Evolutionary conservation across 2,888 invertebrate genomes (phyloP), one percentile per base, ranked within the genome.

Genomic region (Sphaerophoria taeniata): DNA sequence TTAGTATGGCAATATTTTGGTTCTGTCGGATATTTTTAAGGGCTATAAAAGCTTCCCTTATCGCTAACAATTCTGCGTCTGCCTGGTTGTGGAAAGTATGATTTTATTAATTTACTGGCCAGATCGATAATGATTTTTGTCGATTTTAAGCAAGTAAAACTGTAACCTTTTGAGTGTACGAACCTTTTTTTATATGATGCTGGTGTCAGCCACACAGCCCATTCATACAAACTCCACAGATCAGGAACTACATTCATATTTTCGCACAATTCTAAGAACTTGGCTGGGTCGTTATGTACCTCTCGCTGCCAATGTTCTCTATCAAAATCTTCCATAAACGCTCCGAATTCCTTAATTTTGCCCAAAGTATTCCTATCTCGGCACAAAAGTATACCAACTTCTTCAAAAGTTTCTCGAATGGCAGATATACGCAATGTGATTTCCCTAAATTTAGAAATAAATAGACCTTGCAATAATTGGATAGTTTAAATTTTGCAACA

Each of bases 371-470:
- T 91, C 4, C 91, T 91, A 69, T 92, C 93, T 88, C 94, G 94
- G 89, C 96, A 96, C 33, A 97, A 90, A 45, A 97, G 92, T 69
- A 98, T 92, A 0, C 98, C 98, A 87, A 96, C 94, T 91, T 98
- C 98, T 91, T 98, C 98, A 93, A 98, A 98, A 7, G 97, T 96
- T 92, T 98, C 98, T 61, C 96, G 92, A 72, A 98, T 95, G 0
- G 98, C 97, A 71, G 96, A 95, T 87, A 98, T 95, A 88, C 98
- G 93, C 70, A 97, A 93, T 0, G 96, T 95, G 78, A 98, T 93
- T 90, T 96, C 95, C 88, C 94, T 89, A 12, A 58, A 58, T 39
- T 1, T 9, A 36, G 16, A 16, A 34, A n/a, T 12, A 55, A 36
- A 36, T 36, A n/a, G n/a, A 7, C 36, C 4, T 36, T 36, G 36